phyloP scores from a whole-genome alignment of 92 coral and sea anemone genomes.

The Heteractis magnifica region DNA sequence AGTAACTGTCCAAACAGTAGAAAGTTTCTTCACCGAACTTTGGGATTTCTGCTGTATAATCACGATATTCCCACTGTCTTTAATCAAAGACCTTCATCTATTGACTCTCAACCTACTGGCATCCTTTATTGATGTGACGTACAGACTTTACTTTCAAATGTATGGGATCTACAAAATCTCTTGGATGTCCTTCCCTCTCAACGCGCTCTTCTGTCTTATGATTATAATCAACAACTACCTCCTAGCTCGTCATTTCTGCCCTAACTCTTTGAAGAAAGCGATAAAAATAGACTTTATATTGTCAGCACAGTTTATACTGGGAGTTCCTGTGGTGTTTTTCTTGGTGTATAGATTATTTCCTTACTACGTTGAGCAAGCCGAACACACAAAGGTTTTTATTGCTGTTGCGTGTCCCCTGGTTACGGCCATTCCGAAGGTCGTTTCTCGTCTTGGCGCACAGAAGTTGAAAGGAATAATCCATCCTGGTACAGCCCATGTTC shows the following conservation, averaged over 20 bases:
- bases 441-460: slow-evolving; percentile 47
- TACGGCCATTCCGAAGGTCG: slow-evolving; percentile 48
- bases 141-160: slow-evolving; percentile 49
- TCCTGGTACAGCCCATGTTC: slow-evolving; percentile 48
- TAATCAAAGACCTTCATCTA: slow-evolving; percentile 58
- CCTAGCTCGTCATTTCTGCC: slow-evolving; percentile 32
- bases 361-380: slow-evolving; percentile 30
- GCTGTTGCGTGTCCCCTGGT: slow-evolving; percentile 50
- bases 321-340: slow-evolving; percentile 45
- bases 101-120: slow-evolving; percentile 58
- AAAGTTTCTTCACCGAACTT: slow-evolving; percentile 58
- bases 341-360: slow-evolving; percentile 52
- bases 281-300: slow-evolving; percentile 25
- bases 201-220: slow-evolving; percentile 36
- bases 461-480: slow-evolving; percentile 42
- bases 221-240: slow-evolving; percentile 41
- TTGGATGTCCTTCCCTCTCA: slow-evolving; percentile 61
- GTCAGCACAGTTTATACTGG: slow-evolving; percentile 56
- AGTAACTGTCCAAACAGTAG: slow-evolving; percentile 43
- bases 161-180: slow-evolving; percentile 52
- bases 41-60: slow-evolving; percentile 56
- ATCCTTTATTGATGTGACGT: slow-evolving; percentile 57
- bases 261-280: slow-evolving; percentile 7
- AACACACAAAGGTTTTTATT: slow-evolving; percentile 28
- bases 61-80: slow-evolving; percentile 48